Conservation (phyloP, 2,797 vertebrate genomes). For the Huso huso region DNA sequence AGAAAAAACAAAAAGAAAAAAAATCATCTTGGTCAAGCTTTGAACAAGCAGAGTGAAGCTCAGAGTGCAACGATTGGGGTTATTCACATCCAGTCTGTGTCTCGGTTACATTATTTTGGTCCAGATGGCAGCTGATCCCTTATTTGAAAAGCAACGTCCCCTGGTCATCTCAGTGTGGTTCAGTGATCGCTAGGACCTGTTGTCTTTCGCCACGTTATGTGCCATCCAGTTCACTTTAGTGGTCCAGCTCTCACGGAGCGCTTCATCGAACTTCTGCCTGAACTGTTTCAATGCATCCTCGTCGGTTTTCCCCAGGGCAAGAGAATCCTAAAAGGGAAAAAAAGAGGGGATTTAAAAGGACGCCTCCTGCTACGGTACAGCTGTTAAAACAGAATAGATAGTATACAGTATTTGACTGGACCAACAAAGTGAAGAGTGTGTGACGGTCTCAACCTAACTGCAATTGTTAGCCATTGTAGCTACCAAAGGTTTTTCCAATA, state of each 20-base stretch:
- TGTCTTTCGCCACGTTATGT: slow-evolving; percentile 91
- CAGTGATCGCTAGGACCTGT: slow-evolving; percentile 70
- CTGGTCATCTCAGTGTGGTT: slow-evolving; percentile 13
- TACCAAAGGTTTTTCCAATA: no score
- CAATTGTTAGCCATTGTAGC: no score
- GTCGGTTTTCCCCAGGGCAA: slow-evolving; percentile 91
- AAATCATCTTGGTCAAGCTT: slow-evolving; percentile 41
- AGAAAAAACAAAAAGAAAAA: slow-evolving; percentile 24
- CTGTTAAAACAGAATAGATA: no score
- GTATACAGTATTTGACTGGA: no score
- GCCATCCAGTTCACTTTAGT: slow-evolving; percentile 99
- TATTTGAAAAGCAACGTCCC: slow-evolving; percentile 44
- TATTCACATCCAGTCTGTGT: slow-evolving; percentile 26
- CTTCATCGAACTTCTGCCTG: slow-evolving; percentile 96
- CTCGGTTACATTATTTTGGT: slow-evolving; percentile 19
- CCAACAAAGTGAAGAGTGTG: no score
- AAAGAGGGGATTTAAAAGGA: background rate
- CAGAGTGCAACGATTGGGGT: slow-evolving; percentile 11
- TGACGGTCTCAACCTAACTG: no score
- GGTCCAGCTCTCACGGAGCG: slow-evolving; percentile 95
- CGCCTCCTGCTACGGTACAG: background rate
- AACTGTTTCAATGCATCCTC: slow-evolving; percentile 96
- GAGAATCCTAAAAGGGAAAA: slow-evolving; percentile 70
- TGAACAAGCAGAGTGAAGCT: slow-evolving; percentile 45
- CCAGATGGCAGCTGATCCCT: slow-evolving; percentile 47